These are phyloP conservation scores for Rousettus leschenaultii DNA, from an alignment of 2,113 vertebrate genomes.

Conservation along the genomic window DNA sequence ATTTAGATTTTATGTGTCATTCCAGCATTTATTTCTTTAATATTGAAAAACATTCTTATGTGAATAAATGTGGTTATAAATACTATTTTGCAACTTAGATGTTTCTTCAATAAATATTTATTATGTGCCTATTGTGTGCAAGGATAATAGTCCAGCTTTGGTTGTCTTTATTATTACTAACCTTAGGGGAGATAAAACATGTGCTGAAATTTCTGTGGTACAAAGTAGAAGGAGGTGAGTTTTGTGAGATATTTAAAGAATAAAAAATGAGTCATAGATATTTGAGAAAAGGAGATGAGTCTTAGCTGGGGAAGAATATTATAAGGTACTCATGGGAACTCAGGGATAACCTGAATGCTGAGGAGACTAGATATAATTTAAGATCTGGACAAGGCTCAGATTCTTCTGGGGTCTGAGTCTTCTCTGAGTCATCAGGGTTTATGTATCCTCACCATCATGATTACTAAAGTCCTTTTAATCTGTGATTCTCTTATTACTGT, in stretches of 20 bases:
- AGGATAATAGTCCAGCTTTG: neutral
- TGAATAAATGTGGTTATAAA: neutral
- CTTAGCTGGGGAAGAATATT: neutral
- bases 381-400: neutral
- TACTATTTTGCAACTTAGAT: neutral
- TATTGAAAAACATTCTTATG: neutral
- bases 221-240: neutral
- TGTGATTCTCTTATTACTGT: no score
- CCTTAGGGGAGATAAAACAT: neutral
- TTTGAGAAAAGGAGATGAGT: neutral
- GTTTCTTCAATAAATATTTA: neutral
- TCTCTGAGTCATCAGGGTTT: neutral
- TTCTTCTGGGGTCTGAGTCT: neutral
- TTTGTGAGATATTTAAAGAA: neutral
- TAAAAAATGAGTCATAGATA: neutral
- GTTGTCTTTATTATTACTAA: neutral
- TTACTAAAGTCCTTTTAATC: neutral
- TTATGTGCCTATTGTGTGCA: neutral
- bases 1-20: neutral
- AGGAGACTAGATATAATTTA: neutral
- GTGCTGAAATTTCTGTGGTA: neutral
- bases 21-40: neutral
- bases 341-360: rapidly evolving
- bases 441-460: neutral
- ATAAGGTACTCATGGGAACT: neutral